A percentile compares a stretch with the other conserved stretches of the same genome.
Evolutionary conservation across 2,888 invertebrate genomes (phyloP).

Genomic region (Ectemnius cavifrons): DNA sequence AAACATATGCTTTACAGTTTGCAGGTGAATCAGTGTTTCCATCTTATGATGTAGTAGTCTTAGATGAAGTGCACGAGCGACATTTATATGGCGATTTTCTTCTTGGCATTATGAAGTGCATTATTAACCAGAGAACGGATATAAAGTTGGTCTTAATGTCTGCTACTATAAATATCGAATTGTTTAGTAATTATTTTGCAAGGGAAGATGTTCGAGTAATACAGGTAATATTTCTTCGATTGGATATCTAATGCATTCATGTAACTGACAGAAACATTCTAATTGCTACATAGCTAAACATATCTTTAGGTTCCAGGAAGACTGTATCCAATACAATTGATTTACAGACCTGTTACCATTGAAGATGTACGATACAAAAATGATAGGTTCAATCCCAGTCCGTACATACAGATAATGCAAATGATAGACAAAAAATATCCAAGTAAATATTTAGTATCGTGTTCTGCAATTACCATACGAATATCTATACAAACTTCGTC

Average conservation of each 20-base stretch:
- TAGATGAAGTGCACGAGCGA: conserved; percentile 98
- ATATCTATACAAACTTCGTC: conserved; percentile 33
- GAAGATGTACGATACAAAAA: conserved; percentile 82
- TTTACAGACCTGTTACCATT: conserved; percentile 87
- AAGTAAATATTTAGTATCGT: conserved; percentile 75
- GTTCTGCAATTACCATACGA: conserved; percentile 31
- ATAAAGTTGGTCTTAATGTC: conserved; percentile 98
- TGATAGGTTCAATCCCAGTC: conserved; percentile 92
- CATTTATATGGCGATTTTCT: conserved; percentile 97
- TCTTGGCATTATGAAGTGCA: conserved; percentile 95
- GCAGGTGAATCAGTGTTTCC: conserved; percentile 88
- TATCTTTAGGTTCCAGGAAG: conserved; percentile 91
- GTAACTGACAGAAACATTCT: too few relatives aligned
- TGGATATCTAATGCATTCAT: too few relatives aligned
- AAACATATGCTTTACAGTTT: conserved; percentile 80
- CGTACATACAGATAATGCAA: conserved; percentile 95
- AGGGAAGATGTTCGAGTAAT: conserved; percentile 89
- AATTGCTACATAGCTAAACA: too few relatives aligned
- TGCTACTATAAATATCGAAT: conserved; percentile 97
- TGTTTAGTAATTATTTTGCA: conserved; percentile 94
- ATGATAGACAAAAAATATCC: conserved; percentile 94
- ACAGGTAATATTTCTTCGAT: conserved; percentile 80
- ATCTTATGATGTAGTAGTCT: conserved; percentile 93
- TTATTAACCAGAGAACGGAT: conserved; percentile 88
- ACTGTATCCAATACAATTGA: conserved; percentile 93